Base-by-base conservation (phyloP, 1,140 invertebrate genomes). In the Choristoneura fumiferana region DNA sequence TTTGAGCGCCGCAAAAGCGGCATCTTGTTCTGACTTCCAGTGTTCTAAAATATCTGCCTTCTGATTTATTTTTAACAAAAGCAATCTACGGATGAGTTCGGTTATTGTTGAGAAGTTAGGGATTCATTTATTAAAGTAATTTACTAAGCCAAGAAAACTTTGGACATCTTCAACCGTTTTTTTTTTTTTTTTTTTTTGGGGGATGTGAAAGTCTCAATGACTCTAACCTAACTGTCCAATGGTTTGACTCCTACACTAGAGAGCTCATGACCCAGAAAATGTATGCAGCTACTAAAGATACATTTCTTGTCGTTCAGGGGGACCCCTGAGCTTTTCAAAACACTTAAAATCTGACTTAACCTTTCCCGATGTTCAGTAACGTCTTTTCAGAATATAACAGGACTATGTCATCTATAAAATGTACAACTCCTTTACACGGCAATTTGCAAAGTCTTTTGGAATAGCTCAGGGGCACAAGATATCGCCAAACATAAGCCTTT, bases 391-490 rank as follows among this genome's bases (percentile, higher is more conserved):
- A 33, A 58, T 4, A 58, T 43, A 4, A 58, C 10, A 12, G n/a
- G n/a, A n/a, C n/a, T n/a, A 58, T 58, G 14, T 58, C 57, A 33
- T 58, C 57, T 3, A 58, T 58, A 36, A 58, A 58, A 37, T 58
- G 49, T 8, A 58, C 35, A 12, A 53, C 8, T 10, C 38, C 49
- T 3, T 53, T 22, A 13, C 49, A 53, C 4, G 49, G 49, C 22
- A 53, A 33, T 53, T 35, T 22, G 9, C 3, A 33, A 13, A 10
- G 9, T 33, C 33, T 53, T 53, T 33, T 14, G 22, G 33, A 53
- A 13, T 33, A n/a, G n/a, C 14, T 29, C 33, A 4, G 18, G 49
- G 3, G 49, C 49, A 22, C 49, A 53, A 10, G 49, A 53, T 3
- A 53, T 33, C 5, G n/a, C 33, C 49, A 22, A 53, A 53, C 18